Percentiles rank a stretch among this genome's conserved stretches.
Evolutionary conservation across 92 coral and sea anemone species (phyloP).

Genomic region (Palythoa grandiflora): DNA sequence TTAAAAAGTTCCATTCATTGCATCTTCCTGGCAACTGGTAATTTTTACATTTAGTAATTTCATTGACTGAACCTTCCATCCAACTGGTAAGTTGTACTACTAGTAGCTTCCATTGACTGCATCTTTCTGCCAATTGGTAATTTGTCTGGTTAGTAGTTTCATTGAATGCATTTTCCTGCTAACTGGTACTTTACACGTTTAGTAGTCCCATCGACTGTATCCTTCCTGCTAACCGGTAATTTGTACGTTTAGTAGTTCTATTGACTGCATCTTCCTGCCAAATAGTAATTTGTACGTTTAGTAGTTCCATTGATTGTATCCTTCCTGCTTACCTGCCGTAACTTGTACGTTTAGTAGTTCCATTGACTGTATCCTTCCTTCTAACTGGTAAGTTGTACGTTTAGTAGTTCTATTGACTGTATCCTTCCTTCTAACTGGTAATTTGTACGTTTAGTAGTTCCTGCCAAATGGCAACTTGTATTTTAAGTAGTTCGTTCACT

Average conservation of each 20-base stretch:
- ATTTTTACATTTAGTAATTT: background rate
- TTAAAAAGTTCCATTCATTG: background rate
- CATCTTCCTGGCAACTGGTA: background rate
- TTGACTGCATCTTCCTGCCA: no score
- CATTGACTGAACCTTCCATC: slow-evolving; percentile 67
- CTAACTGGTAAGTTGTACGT: no score
- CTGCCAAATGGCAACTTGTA: background rate
- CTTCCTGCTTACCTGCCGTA: background rate
- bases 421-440: background rate
- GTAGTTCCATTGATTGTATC: background rate
- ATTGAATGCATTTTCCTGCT: no score
- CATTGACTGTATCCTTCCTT: background rate
- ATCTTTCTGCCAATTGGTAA: no score
- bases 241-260: no score
- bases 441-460: no score
- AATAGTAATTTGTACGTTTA: no score
- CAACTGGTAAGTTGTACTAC: slow-evolving; percentile 69
- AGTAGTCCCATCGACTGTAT: background rate
- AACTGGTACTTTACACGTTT: no score
- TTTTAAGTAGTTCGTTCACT: no score
- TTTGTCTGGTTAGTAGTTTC: no score
- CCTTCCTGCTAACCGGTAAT: background rate
- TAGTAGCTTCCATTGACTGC: background rate
- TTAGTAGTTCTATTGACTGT: no score
- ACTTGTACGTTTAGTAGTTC: no score